Percentiles rank a stretch among this genome's conserved stretches.
phyloP scores from a whole-genome alignment of 2,888 invertebrate species.

The Ferrisia virgata region DNA sequence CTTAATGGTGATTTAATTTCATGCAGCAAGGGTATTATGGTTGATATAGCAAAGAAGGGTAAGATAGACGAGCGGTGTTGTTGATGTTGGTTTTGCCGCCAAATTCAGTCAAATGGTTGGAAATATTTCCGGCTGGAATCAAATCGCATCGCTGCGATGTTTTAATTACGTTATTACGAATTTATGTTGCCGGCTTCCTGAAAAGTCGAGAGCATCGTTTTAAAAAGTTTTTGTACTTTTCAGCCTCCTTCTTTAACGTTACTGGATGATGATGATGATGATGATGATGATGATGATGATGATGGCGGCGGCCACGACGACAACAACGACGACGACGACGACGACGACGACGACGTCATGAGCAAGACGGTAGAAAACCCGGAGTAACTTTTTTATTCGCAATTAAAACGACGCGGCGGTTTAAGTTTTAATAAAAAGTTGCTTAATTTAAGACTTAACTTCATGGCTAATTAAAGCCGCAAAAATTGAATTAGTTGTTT shows the following conservation, averaged over 20 bases:
- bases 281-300: too few relatives aligned
- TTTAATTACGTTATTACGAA: constrained; percentile 24
- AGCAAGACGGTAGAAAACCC: not conserved
- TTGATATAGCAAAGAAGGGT: not conserved
- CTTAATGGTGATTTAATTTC: constrained; percentile 14
- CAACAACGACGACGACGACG: too few relatives aligned
- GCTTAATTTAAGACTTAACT: constrained; percentile 24
- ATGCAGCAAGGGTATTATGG: not conserved
- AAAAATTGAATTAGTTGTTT: constrained; percentile 14
- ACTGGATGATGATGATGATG: too few relatives aligned
- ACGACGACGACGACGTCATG: too few relatives aligned
- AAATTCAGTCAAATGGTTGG: not conserved
- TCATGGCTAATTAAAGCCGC: constrained; percentile 9
- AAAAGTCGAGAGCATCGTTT: constrained; percentile 1
- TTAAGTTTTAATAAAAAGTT: constrained; percentile 25
- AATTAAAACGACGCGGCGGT: constrained; percentile 12
- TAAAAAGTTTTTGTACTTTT: not conserved
- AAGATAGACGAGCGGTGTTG: not conserved
- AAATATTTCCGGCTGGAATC: constrained; percentile 17
- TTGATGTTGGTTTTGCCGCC: not conserved
- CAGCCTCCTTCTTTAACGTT: not conserved
- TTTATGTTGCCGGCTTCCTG: constrained; percentile 14
- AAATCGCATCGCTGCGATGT: constrained; percentile 23
- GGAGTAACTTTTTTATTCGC: constrained; percentile 23
- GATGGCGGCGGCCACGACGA: too few relatives aligned